Evolutionary conservation across 35 echinoderm and acorn worm species (phyloP).

Genomic region (Strongylocentrotus purpuratus): DNA sequence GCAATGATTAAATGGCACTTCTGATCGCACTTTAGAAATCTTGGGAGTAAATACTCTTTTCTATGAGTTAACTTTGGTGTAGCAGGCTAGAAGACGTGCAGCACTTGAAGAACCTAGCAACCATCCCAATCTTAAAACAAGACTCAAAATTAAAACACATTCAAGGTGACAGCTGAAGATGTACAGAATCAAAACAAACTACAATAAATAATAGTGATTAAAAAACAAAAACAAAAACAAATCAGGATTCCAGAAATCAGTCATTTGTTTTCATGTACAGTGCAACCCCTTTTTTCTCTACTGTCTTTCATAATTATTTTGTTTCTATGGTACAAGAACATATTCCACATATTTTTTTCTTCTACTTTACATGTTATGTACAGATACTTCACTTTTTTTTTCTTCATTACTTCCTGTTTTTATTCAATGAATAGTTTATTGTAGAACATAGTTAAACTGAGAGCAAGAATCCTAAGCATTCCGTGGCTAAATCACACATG

Average conservation of each 20-base stretch:
- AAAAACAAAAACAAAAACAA: neutral
- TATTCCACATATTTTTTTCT: conserved; percentile 54
- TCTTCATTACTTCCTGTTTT: conserved; percentile 28
- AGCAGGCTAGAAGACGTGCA: neutral
- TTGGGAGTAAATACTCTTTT: neutral
- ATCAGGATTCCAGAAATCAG: neutral
- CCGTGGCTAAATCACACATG: neutral
- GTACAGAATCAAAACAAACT: conserved; percentile 21
- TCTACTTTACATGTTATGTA: conserved; percentile 49
- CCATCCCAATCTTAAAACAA: neutral
- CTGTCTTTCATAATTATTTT: conserved; percentile 45
- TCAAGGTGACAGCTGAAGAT: conserved; percentile 40
- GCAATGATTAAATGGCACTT: neutral
- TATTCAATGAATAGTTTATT: neutral
- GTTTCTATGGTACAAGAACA: conserved; percentile 46
- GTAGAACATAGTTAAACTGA: neutral
- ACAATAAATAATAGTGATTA: neutral
- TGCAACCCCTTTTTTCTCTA: conserved; percentile 48
- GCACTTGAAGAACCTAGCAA: neutral
- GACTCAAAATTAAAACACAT: conserved; percentile 20
- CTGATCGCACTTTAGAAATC: neutral
- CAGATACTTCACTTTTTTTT: conserved; percentile 8
- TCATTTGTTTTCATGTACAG: conserved; percentile 45
- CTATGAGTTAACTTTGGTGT: neutral
- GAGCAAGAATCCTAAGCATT: neutral